Conservation (phyloP, 2,113 vertebrate genomes). For the Sterrhoptilus dennistouni region DNA sequence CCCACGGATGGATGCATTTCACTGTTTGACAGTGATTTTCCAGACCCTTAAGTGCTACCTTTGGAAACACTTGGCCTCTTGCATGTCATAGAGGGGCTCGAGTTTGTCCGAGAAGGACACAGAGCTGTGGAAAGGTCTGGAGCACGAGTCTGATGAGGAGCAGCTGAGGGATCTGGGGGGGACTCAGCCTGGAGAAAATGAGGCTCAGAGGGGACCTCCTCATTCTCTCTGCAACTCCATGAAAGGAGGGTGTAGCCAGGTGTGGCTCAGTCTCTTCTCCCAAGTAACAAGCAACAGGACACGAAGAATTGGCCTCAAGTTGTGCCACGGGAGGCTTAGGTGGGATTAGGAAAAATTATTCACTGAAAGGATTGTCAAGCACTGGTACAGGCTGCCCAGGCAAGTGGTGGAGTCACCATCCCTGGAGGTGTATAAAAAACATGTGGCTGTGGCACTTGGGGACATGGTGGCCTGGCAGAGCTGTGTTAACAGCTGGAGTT, state of each 20-base stretch:
- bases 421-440: not conserved
- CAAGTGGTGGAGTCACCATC: not conserved
- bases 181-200: not conserved
- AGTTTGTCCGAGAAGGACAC: not conserved
- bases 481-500: fast-evolving
- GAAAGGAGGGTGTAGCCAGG: not conserved
- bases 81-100: fast-evolving
- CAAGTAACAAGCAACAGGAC: not conserved
- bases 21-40: not conserved
- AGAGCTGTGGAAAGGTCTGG: not conserved
- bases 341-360: not conserved
- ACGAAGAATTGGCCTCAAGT: not conserved
- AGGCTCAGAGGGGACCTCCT: not conserved
- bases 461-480: not conserved
- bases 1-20: not conserved
- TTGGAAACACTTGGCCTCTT: not conserved
- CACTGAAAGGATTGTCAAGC: not conserved
- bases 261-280: not conserved
- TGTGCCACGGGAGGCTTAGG: not conserved
- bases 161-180: not conserved
- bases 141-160: not conserved
- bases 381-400: not conserved
- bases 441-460: not conserved
- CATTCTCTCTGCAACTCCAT: not conserved
- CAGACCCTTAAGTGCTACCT: not conserved